Evolutionary conservation across 2,888 invertebrate species (phyloP).

Genomic region (Rhagophthalmus giganteus): DNA sequence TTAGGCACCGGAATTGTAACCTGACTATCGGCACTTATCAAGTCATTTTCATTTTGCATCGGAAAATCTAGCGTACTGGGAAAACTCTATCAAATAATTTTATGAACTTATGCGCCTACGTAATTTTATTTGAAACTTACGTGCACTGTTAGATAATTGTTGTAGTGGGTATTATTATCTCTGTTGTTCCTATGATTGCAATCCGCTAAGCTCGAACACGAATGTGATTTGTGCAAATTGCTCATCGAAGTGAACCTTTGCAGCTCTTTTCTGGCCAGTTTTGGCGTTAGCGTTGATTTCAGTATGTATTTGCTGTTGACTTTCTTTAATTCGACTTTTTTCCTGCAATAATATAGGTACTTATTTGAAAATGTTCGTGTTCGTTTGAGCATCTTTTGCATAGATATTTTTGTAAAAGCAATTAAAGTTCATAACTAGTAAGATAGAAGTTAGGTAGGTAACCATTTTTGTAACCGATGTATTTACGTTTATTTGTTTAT

Average conservation of each 20-base stretch:
- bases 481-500: no score
- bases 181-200: constrained; percentile 54
- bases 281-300: constrained; percentile 80
- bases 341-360: constrained; percentile 56
- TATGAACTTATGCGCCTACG: not conserved
- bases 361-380: no score
- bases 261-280: constrained; percentile 71
- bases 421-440: no score
- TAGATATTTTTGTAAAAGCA: no score
- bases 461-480: no score
- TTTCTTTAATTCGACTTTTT: constrained; percentile 71
- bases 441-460: no score
- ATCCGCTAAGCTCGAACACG: constrained; percentile 68
- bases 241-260: constrained; percentile 65
- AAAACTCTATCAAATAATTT: constrained; percentile 60
- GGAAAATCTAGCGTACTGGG: constrained; percentile 65
- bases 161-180: constrained; percentile 26
- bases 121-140: constrained; percentile 32
- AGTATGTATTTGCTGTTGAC: constrained; percentile 82
- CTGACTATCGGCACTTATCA: constrained; percentile 36
- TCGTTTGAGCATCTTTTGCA: not conserved
- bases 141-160: constrained; percentile 43
- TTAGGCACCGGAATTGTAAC: constrained; percentile 29
- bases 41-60: constrained; percentile 68
- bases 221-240: constrained; percentile 68